Percentiles rank a stretch among this genome's conserved stretches.
Conservation (phyloP, 92 coral and sea anemone species). For the Pocillopora grandis region DNA sequence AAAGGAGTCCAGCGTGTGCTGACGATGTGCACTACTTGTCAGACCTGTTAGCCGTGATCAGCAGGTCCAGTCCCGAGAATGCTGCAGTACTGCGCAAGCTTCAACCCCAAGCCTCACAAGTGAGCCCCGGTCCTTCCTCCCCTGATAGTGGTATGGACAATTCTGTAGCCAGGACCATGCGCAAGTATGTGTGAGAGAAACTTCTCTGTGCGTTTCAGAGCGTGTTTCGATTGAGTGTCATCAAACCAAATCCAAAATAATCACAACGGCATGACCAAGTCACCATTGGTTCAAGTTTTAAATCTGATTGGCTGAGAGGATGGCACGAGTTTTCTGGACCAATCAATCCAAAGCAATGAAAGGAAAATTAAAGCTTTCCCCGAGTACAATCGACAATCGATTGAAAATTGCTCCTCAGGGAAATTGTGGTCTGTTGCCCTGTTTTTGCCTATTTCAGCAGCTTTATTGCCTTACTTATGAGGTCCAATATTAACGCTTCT, state of each 20-base stretch:
- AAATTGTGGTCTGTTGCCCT: no score
- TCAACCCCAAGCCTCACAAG: constrained; percentile 30
- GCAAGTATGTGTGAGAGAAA: constrained; percentile 43
- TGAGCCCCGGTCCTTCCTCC: constrained; percentile 47
- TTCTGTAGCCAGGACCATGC: constrained; percentile 68
- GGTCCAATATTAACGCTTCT: no score
- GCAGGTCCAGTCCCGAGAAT: constrained; percentile 65
- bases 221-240: no score
- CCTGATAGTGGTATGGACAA: constrained; percentile 70
- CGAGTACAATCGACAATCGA: no score
- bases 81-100: constrained; percentile 68
- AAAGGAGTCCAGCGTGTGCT: constrained; percentile 3
- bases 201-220: no score
- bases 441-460: no score
- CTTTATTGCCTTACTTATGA: no score
- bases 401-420: no score
- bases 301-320: no score
- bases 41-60: constrained; percentile 62
- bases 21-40: constrained; percentile 67
- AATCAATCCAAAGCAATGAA: neutral
- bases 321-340: no score
- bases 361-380: no score
- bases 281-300: neutral
- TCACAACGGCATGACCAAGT: neutral
- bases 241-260: no score